Conservation (phyloP, 2,113 vertebrate species). For the Bubo scandiacus region DNA sequence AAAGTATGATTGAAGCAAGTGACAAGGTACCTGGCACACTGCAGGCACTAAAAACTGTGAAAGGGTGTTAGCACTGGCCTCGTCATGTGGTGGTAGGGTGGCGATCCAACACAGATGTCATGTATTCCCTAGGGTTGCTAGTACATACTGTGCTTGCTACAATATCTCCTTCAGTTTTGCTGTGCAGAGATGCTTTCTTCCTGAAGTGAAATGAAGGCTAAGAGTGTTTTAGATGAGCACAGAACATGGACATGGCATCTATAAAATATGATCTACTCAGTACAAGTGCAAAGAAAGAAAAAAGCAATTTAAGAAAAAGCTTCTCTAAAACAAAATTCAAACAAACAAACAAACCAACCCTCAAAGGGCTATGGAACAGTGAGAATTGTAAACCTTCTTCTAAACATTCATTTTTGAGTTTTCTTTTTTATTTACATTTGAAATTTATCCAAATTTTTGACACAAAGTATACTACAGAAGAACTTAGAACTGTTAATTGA, state of each 20-base stretch:
- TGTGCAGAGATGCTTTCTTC: neutral
- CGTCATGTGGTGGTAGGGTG: neutral
- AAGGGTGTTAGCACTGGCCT: neutral
- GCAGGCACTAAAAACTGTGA: neutral
- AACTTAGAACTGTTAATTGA: neutral
- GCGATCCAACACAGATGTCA: fast-evolving
- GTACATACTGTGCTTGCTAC: neutral
- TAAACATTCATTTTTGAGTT: neutral
- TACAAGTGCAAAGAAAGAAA: neutral
- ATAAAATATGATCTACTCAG: neutral
- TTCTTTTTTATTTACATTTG: neutral
- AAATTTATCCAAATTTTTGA: neutral
- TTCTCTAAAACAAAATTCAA: neutral
- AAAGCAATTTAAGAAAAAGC: neutral
- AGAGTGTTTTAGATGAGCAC: neutral
- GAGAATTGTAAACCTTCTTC: neutral
- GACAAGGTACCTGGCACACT: neutral
- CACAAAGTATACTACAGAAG: neutral
- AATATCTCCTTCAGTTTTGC: neutral
- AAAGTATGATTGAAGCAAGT: neutral
- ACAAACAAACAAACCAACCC: neutral
- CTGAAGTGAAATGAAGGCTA: neutral
- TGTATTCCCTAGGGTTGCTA: neutral
- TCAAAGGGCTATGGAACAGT: neutral
- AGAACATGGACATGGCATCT: neutral